Base-by-base conservation (phyloP, 2,113 vertebrate genomes). In the Gadus chalcogrammus region DNA sequence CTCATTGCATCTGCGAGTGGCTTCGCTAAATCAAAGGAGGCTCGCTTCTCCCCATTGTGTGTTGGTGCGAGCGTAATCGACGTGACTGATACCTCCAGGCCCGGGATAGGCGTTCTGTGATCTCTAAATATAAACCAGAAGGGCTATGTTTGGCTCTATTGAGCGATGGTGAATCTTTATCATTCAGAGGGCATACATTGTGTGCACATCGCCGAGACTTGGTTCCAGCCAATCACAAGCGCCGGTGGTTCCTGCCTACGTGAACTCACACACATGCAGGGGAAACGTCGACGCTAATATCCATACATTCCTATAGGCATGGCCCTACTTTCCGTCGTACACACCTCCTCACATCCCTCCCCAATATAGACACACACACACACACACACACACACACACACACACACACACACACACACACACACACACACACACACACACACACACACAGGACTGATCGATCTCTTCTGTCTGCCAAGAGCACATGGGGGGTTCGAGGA, bases 401-500 rank as follows among this genome's bases (percentile, higher is more conserved):
- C 11, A 75, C 60, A 72, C 42, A 68, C 11, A 75, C 60, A 72
- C 42, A 68, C 11, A 75, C 60, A 72, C 42, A 68, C 11, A 75
- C 60, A 72, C 42, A 68, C 11, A 75, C 60, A 48, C 68, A 5
- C 60, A 52, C 11, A 75, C 60, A 72, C 42, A 68, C 20, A 20
- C 68, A 5, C 60, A 52, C 11, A 75, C 60, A 72, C 42, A 68
- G 16, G 53, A 17, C 59, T 77, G 61, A 82, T 80, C 71, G 72
- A 73, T 74, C 63, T 48, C 58, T 59, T 73, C 38, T 12, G 68
- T 72, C 61, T 68, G 72, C 53, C 42, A 63, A 72, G 75, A 70
- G 61, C 53, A 24, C 27, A 24, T 35, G 38, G 35, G 70, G 73
- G 71, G 60, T 70, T 77, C 84, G 78, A 90, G 91, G 91, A 93